Conservation (phyloP, 2,797 vertebrate species). For the Lepilemur ruficaudatus region DNA sequence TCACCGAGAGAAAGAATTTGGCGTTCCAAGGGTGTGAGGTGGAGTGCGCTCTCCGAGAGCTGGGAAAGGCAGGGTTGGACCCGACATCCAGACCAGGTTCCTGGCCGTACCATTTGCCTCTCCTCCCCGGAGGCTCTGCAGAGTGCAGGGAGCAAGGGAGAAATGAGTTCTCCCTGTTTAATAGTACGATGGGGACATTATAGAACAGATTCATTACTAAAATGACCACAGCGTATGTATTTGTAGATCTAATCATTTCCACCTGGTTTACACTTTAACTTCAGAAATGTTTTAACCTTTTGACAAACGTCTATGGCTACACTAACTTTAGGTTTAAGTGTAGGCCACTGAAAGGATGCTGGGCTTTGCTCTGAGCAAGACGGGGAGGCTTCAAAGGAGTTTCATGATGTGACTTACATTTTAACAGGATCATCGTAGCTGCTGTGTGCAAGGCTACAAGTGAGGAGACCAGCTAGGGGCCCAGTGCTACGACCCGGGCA, state of each 20-base stretch:
- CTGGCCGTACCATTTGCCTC: background rate
- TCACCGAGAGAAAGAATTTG: background rate
- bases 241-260: background rate
- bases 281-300: background rate
- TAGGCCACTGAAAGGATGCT: background rate
- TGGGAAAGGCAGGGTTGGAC: rapidly evolving
- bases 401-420: background rate
- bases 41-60: background rate
- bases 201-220: background rate
- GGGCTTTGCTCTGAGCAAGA: background rate
- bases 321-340: background rate
- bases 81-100: background rate
- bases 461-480: background rate
- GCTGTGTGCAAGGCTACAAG: background rate
- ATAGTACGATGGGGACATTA: rapidly evolving
- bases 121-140: background rate
- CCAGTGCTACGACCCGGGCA: background rate
- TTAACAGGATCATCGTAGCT: background rate
- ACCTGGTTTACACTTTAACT: background rate
- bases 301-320: background rate
- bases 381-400: background rate
- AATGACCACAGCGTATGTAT: no score
- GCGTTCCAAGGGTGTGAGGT: background rate
- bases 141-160: background rate
- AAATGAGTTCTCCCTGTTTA: background rate